phyloP scores from a whole-genome alignment of 1,140 invertebrate genomes.

The Zaprionus capensis region DNA sequence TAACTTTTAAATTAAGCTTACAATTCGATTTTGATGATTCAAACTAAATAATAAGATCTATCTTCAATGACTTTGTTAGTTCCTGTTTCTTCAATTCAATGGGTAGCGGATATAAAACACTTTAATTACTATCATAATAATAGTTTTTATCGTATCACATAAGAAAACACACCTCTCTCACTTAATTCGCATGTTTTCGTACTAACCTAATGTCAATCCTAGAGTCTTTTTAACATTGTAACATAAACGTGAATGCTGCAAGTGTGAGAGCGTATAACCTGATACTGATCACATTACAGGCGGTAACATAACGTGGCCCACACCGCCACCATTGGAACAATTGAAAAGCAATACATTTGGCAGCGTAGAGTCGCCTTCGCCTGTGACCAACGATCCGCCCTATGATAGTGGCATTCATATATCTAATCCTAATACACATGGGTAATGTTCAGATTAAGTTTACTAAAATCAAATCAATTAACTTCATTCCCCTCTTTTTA shows the following conservation, averaged over 20 bases:
- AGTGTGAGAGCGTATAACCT: slow-evolving; percentile 4
- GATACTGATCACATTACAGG: slow-evolving; percentile 44
- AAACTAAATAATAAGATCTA: too few relatives aligned
- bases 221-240: slow-evolving; percentile 50
- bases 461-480: not conserved
- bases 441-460: slow-evolving; percentile 46
- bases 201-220: slow-evolving; percentile 56
- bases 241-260: slow-evolving; percentile 29
- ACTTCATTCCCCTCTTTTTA: slow-evolving; percentile 29
- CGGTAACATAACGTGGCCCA: slow-evolving; percentile 81
- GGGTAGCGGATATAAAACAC: too few relatives aligned
- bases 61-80: too few relatives aligned
- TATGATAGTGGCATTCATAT: slow-evolving; percentile 75
- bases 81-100: too few relatives aligned
- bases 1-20: too few relatives aligned
- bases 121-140: too few relatives aligned
- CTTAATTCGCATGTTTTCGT: slow-evolving; percentile 69
- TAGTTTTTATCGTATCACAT: slow-evolving; percentile 9
- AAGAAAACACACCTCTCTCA: slow-evolving; percentile 3
- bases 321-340: slow-evolving; percentile 78
- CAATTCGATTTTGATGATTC: too few relatives aligned
- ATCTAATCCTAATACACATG: slow-evolving; percentile 83
- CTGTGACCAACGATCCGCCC: slow-evolving; percentile 78
- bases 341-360: slow-evolving; percentile 81
- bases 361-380: slow-evolving; percentile 81